phyloP scores from a whole-genome alignment of 2,888 invertebrate genomes.

The Cephalotes varians region DNA sequence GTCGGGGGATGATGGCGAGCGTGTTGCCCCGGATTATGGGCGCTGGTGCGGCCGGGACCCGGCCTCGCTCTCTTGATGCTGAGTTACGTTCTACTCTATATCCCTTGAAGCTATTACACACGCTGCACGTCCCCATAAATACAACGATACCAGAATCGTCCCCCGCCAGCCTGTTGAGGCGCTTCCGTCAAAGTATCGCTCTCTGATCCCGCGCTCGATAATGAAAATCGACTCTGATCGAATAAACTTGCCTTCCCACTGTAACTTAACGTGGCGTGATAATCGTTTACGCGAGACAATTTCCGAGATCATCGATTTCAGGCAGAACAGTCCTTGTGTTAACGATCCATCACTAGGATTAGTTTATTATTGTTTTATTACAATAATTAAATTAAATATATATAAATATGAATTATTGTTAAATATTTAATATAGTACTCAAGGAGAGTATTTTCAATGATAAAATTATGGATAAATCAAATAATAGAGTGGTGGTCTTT shows the following conservation, averaged over 20 bases:
- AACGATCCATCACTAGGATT: not conserved
- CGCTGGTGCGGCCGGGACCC: slow-evolving; percentile 56
- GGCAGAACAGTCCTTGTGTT: not conserved
- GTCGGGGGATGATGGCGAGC: slow-evolving; percentile 50
- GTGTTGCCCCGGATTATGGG: slow-evolving; percentile 84
- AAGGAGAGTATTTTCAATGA: not conserved
- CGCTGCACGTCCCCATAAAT: slow-evolving; percentile 77
- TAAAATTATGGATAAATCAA: slow-evolving; percentile 7
- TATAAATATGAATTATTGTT: not conserved
- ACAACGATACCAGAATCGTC: slow-evolving; percentile 61
- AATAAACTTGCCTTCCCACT: not conserved
- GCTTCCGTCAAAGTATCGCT: slow-evolving; percentile 60
- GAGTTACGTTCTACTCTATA: slow-evolving; percentile 84
- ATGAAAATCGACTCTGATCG: slow-evolving; percentile 7
- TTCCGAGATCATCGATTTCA: not conserved
- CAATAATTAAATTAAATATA: not conserved
- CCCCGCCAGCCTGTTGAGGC: slow-evolving; percentile 49
- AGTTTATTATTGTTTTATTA: not conserved
- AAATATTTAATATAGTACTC: not conserved
- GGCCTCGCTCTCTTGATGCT: slow-evolving; percentile 81
- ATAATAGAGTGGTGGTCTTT: not conserved
- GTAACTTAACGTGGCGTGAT: not conserved
- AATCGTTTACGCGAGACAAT: not conserved
- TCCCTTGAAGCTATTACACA: slow-evolving; percentile 83
- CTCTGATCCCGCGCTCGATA: slow-evolving; percentile 42